These are phyloP conservation scores for Acleris emargana DNA, from an alignment of 2,888 invertebrate species.

Conservation along the genomic window DNA sequence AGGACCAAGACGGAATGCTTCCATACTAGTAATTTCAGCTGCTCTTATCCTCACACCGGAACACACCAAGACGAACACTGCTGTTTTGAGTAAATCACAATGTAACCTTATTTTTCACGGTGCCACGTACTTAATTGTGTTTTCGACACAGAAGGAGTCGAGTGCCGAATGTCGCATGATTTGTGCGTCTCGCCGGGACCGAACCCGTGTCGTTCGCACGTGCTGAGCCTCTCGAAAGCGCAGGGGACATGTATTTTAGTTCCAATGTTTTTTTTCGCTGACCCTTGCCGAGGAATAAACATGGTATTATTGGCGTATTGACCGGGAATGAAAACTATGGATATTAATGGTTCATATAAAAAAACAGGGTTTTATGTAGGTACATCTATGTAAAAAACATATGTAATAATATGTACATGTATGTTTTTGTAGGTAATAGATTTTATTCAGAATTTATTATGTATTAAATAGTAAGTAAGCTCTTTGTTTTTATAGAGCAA, in stretches of 20 bases:
- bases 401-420: background rate
- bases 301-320: too few relatives aligned
- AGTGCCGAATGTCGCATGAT: constrained; percentile 68
- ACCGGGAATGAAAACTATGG: background rate
- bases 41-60: too few relatives aligned
- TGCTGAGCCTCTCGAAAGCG: constrained; percentile 55
- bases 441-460: too few relatives aligned
- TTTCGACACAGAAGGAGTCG: constrained; percentile 10
- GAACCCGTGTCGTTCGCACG: constrained; percentile 69
- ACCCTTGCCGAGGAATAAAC: constrained; percentile 15
- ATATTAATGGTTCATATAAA: background rate
- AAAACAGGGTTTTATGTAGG: background rate
- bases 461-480: too few relatives aligned
- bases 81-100: background rate
- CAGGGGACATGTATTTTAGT: constrained; percentile 24
- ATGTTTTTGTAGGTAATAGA: background rate
- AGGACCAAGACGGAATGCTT: too few relatives aligned
- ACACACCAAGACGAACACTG: too few relatives aligned
- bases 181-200: constrained; percentile 69
- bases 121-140: constrained; percentile 5
- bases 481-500: too few relatives aligned
- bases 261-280: constrained; percentile 15
- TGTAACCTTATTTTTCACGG: background rate
- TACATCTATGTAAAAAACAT: background rate
- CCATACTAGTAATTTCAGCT: too few relatives aligned